These are phyloP conservation scores for Saimiri boliviensis DNA, from an alignment of 2,113 vertebrate genomes.

Conservation along the genomic window DNA sequence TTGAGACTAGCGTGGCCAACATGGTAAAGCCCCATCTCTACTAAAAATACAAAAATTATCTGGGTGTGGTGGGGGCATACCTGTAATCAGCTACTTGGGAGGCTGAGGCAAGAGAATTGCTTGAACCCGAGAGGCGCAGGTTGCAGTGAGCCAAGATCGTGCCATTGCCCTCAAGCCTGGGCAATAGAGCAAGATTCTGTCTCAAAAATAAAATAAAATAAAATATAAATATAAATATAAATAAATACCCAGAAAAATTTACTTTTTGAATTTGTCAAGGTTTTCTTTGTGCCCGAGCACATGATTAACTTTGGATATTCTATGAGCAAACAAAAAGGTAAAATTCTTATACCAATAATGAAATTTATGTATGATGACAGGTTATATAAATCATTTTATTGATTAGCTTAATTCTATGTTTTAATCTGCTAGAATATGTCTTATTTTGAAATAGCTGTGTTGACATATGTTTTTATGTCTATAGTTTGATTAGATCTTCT, in stretches of 20 bases:
- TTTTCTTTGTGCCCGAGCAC: not conserved
- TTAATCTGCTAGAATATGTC: not conserved
- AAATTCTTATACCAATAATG: not conserved
- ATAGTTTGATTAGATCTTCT: not conserved
- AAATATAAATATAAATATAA: not conserved
- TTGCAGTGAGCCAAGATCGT: no score
- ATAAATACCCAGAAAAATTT: not conserved
- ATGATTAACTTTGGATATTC: not conserved
- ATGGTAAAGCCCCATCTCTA: no score
- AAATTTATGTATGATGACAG: not conserved
- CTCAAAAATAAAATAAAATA: not conserved
- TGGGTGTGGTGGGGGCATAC: no score
- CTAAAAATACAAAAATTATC: no score
- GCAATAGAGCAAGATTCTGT: no score
- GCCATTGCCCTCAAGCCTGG: no score
- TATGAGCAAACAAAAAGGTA: not conserved
- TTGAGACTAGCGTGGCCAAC: no score
- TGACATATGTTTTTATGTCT: not conserved
- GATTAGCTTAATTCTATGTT: not conserved
- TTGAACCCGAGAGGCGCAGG: no score
- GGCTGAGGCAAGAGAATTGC: no score
- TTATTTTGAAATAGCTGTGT: not conserved
- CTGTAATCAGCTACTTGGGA: no score
- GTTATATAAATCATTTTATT: not conserved
- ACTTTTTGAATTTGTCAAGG: not conserved